Percentiles rank a stretch among this genome's conserved stretches.
Conservation (phyloP, 2,888 invertebrate species). For the Parelbella ahira region DNA sequence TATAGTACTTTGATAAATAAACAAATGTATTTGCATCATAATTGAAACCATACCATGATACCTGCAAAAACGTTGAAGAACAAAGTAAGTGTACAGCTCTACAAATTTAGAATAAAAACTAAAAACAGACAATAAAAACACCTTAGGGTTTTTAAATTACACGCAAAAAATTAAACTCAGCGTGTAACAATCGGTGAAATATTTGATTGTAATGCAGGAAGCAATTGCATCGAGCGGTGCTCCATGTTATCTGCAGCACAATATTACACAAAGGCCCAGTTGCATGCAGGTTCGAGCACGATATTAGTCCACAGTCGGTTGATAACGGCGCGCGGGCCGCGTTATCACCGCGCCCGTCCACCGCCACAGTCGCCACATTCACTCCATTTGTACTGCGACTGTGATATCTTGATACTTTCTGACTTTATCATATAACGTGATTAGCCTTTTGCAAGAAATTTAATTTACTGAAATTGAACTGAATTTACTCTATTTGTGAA, state of each 20-base stretch:
- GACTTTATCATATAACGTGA: no score
- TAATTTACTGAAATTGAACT: no score
- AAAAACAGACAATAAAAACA: no score
- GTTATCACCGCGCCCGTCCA: conserved; percentile 73
- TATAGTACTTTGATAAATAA: no score
- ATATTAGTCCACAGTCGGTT: conserved; percentile 39
- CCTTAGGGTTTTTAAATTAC: no score
- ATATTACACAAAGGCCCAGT: conserved; percentile 34
- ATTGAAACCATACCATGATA: no score
- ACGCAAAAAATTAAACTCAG: background rate
- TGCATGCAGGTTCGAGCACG: conserved; percentile 33
- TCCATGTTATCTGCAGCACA: conserved; percentile 20
- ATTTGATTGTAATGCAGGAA: conserved; percentile 23
- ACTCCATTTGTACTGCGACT: conserved; percentile 43
- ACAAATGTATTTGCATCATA: no score
- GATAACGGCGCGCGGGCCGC: conserved; percentile 59
- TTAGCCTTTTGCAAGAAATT: no score
- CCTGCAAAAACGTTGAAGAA: no score
- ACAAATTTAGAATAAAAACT: no score
- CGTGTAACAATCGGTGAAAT: conserved; percentile 7
- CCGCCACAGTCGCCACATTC: conserved; percentile 70
- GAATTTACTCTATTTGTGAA: no score
- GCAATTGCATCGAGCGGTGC: conserved; percentile 12
- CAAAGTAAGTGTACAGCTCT: no score
- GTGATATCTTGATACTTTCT: conserved; percentile 42